Percentiles rank a stretch among this genome's conserved stretches.
These are phyloP conservation scores for Micronisus gabar DNA, from an alignment of 2,113 vertebrate species.

Conservation along the genomic window DNA sequence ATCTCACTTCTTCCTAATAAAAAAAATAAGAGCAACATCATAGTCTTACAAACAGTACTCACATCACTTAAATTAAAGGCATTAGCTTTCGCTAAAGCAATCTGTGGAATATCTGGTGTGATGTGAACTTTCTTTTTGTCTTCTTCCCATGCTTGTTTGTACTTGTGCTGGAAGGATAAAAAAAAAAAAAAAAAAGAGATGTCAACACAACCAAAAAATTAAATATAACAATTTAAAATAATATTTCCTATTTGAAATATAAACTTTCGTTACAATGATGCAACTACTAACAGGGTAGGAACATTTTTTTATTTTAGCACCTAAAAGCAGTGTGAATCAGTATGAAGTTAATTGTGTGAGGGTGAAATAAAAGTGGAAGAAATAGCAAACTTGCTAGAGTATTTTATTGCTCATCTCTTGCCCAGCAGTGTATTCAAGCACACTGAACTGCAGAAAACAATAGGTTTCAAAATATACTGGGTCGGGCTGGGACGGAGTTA, in stretches of 20 bases:
- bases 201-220: background rate
- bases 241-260: background rate
- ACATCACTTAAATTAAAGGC: slow-evolving; percentile 90
- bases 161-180: slow-evolving; percentile 74
- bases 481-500: background rate
- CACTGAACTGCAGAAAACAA: background rate
- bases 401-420: background rate
- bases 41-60: slow-evolving; percentile 1
- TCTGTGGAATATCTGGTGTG: slow-evolving; percentile 89
- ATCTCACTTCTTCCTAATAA: background rate
- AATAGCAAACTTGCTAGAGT: background rate
- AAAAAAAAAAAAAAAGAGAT: background rate
- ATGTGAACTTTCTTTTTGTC: slow-evolving; percentile 89
- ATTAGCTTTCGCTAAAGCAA: slow-evolving; percentile 89
- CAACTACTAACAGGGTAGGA: background rate
- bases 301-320: background rate
- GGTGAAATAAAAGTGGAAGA: background rate
- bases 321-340: background rate
- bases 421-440: background rate
- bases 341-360: background rate
- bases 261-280: background rate
- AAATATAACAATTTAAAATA: background rate
- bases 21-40: background rate
- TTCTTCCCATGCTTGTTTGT: slow-evolving; percentile 90
- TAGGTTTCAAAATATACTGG: background rate